Evolutionary conservation across 2,113 vertebrate species (phyloP).

Genomic region (Semnornis frantzii): DNA sequence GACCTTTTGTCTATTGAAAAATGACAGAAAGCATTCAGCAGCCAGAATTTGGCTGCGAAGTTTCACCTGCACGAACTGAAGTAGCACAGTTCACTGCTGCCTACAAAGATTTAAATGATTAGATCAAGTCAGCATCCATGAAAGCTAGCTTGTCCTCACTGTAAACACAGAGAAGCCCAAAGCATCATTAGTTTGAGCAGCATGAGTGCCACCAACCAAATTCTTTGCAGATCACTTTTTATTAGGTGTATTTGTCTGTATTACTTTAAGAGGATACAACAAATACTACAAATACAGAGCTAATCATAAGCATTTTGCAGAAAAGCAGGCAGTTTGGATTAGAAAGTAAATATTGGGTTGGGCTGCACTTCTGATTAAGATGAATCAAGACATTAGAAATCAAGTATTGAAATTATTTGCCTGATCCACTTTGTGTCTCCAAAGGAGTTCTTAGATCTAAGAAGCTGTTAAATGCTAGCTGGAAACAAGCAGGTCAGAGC

Average conservation of each 20-base stretch:
- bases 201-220: background rate
- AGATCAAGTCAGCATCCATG: background rate
- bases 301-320: background rate
- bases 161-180: background rate
- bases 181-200: background rate
- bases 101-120: background rate
- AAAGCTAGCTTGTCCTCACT: background rate
- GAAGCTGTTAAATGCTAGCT: background rate
- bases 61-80: background rate
- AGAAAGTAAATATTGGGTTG: background rate
- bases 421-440: background rate
- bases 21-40: background rate
- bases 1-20: background rate
- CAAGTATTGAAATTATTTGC: background rate
- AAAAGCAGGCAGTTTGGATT: background rate
- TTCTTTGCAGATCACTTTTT: background rate
- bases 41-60: background rate
- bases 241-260: background rate
- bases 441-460: background rate
- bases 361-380: background rate
- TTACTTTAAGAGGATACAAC: background rate
- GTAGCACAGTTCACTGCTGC: background rate
- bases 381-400: background rate
- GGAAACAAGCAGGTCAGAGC: background rate
- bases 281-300: background rate